A percentile compares a stretch with the other conserved stretches of the same genome.
phyloP scores from a whole-genome alignment of 1,140 invertebrate genomes.

The Aphelenchoides fujianensis region DNA sequence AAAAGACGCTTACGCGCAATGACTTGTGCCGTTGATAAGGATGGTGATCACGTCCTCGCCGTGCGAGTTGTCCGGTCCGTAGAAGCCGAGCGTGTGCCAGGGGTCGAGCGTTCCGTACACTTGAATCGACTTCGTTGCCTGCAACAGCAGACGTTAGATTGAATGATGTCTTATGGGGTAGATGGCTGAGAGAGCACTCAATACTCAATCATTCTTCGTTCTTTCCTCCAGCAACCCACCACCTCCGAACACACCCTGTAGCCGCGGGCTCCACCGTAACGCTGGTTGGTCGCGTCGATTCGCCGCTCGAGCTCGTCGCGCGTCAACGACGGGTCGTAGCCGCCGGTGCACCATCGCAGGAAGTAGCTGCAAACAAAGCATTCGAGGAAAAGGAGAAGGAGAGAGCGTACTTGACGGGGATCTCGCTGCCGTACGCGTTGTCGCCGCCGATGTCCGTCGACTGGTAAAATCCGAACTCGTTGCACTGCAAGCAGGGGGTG shows the following conservation, averaged over 20 bases:
- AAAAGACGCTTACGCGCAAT: too few relatives aligned
- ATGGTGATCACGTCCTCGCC: constrained; percentile 10
- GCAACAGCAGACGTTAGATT: too few relatives aligned
- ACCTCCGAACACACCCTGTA: too few relatives aligned
- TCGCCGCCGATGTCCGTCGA: constrained; percentile 1
- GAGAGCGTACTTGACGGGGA: constrained; percentile 19
- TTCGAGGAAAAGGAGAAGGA: too few relatives aligned
- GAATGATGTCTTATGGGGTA: too few relatives aligned
- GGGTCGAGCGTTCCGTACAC: constrained; percentile 15
- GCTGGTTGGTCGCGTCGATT: not conserved
- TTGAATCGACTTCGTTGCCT: constrained; percentile 10
- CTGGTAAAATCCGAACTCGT: constrained; percentile 5
- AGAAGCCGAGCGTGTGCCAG: constrained; percentile 24
- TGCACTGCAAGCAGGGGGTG: not conserved
- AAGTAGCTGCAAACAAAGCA: constrained; percentile 19
- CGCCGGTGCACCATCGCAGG: constrained; percentile 5
- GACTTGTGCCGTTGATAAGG: too few relatives aligned
- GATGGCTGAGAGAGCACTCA: too few relatives aligned
- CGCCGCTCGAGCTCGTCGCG: not conserved
- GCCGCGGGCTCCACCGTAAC: constrained; percentile 13
- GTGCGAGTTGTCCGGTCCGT: not conserved
- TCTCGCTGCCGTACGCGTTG: not conserved
- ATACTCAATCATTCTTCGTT: too few relatives aligned
- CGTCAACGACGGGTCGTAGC: constrained; percentile 16
- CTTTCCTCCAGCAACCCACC: too few relatives aligned